Evolutionary conservation across 2,888 invertebrate genomes (phyloP).

Genomic region (Idaea biselata): DNA sequence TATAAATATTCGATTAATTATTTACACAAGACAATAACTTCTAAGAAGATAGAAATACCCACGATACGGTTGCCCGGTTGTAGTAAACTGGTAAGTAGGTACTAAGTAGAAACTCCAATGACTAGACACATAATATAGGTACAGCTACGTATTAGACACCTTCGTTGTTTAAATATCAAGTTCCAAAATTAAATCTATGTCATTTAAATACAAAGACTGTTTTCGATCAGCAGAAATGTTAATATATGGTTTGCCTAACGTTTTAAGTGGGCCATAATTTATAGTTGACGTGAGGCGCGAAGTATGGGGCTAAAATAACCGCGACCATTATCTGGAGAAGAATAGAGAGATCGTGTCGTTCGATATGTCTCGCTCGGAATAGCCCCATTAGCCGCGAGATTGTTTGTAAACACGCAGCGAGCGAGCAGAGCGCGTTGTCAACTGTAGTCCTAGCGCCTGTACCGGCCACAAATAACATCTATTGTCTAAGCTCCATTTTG

Average conservation of each 20-base stretch:
- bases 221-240: slow-evolving; percentile 11
- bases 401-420: slow-evolving; percentile 61
- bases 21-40: no score
- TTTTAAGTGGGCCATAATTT: neutral
- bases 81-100: no score
- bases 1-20: no score
- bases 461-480: slow-evolving; percentile 30
- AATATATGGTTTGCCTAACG: slow-evolving; percentile 29
- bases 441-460: slow-evolving; percentile 27
- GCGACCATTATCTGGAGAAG: slow-evolving; percentile 24
- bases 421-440: slow-evolving; percentile 38
- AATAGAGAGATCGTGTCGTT: slow-evolving; percentile 24
- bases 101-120: no score
- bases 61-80: no score
- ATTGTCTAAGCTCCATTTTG: slow-evolving; percentile 30
- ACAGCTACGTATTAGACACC: no score
- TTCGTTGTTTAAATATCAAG: neutral
- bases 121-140: no score
- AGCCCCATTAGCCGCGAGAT: slow-evolving; percentile 60
- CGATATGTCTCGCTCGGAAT: slow-evolving; percentile 42
- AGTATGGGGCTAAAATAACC: neutral
- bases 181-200: slow-evolving; percentile 8
- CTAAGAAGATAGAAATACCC: no score
- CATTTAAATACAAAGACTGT: neutral
- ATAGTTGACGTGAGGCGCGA: neutral